Percentiles rank a stretch among this genome's conserved stretches.
phyloP scores from a whole-genome alignment of 2,797 vertebrate genomes.

The Epinephelus coioides region DNA sequence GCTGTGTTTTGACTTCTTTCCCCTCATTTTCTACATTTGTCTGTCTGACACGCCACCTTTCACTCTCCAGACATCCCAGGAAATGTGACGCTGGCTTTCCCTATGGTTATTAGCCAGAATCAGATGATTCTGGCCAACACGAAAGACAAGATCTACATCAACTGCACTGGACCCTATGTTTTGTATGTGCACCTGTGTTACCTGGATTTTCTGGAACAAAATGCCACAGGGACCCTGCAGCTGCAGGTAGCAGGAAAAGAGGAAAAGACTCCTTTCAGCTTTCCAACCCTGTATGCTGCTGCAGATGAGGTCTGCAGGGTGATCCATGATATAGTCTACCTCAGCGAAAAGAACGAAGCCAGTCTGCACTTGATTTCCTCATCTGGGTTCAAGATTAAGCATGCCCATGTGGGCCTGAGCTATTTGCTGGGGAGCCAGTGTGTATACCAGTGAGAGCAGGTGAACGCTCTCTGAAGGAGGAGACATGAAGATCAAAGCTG shows the following conservation, averaged over 20 bases:
- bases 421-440: conserved; percentile 62
- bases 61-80: background rate
- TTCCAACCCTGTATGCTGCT: background rate
- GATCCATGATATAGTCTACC: conserved; percentile 47
- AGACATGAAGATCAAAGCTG: background rate
- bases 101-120: accelerated
- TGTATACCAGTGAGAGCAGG: conserved; percentile 20
- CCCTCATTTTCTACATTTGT: background rate
- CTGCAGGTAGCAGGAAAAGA: conserved; percentile 25
- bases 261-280: accelerated
- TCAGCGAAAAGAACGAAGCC: background rate
- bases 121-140: background rate
- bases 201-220: accelerated
- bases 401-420: conserved; percentile 53
- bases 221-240: conserved; percentile 5
- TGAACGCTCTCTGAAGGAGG: background rate
- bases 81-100: accelerated
- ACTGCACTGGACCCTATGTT: conserved; percentile 74
- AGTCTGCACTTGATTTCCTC: background rate
- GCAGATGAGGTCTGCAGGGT: conserved; percentile 9
- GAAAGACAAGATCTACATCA: conserved; percentile 20
- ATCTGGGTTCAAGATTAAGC: accelerated
- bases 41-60: background rate
- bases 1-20: background rate
- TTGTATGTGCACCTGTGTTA: conserved; percentile 59